Evolutionary conservation across 1,140 invertebrate species (phyloP).

Genomic region (Scaptomyza hsui): DNA sequence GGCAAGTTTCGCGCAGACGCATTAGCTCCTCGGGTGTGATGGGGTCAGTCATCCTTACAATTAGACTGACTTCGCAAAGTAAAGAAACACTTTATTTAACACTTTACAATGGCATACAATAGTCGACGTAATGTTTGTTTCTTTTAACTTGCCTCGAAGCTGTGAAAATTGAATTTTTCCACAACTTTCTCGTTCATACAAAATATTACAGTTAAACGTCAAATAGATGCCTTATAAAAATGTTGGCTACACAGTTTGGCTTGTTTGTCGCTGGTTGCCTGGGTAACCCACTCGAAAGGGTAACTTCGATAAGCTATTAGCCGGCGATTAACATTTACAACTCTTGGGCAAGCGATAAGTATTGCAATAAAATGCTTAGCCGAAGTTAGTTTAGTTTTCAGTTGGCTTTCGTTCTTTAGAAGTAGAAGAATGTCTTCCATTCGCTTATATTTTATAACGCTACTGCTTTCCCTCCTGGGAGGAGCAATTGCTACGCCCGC

Average conservation of each 20-base stretch:
- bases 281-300: slow-evolving; percentile 33
- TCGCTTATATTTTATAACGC: slow-evolving; percentile 15
- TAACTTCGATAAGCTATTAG: slow-evolving; percentile 58
- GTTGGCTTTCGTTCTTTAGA: background rate
- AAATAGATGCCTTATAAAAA: background rate
- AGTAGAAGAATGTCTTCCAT: background rate
- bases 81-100: no score
- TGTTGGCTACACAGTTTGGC: slow-evolving; percentile 8
- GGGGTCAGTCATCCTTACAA: slow-evolving; percentile 36
- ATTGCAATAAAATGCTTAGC: slow-evolving; percentile 2
- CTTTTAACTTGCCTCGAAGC: no score
- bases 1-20: slow-evolving; percentile 54
- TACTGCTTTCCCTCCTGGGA: background rate
- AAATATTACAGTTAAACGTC: no score
- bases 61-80: no score
- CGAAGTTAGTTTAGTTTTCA: slow-evolving; percentile 38
- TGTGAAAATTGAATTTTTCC: no score
- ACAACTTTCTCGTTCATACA: no score
- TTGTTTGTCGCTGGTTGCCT: slow-evolving; percentile 61
- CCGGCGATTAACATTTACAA: slow-evolving; percentile 62
- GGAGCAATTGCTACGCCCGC: background rate
- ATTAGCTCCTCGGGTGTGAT: slow-evolving; percentile 72
- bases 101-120: no score
- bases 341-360: slow-evolving; percentile 41
- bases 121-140: no score